Conservation (phyloP, 2,113 vertebrate genomes). For the Sula dactylatra region DNA sequence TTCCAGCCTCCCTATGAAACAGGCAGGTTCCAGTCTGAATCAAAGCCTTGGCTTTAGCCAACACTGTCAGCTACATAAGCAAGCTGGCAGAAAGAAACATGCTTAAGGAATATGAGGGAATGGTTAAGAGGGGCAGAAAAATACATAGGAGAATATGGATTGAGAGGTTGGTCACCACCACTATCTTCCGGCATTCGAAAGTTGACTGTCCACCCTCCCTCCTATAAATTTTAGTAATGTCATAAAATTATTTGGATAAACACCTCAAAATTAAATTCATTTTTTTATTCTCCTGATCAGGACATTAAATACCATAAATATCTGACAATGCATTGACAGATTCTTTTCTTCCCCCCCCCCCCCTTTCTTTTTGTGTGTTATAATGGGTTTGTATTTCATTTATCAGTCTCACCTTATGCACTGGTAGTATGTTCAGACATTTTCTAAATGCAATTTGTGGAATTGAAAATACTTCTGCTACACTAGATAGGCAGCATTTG, state of each 20-base stretch:
- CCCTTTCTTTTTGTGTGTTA: neutral
- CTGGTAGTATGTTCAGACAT: neutral
- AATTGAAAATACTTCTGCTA: neutral
- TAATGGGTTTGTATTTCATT: neutral
- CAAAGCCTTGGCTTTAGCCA: neutral
- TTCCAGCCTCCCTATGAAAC: constrained; percentile 25
- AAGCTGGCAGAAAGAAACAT: neutral
- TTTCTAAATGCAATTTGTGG: neutral
- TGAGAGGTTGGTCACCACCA: neutral
- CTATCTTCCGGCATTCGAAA: neutral
- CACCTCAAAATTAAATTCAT: neutral
- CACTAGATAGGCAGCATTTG: neutral
- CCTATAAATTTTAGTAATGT: neutral
- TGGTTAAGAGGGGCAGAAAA: neutral
- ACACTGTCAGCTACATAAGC: neutral
- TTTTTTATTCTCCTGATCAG: neutral
- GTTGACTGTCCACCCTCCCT: neutral
- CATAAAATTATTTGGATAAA: neutral
- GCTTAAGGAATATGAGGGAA: neutral
- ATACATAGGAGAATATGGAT: neutral
- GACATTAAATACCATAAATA: neutral
- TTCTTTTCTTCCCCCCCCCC: no score
- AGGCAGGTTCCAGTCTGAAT: constrained; percentile 20
- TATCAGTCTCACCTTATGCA: neutral
- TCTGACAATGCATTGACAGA: neutral